Evolutionary conservation across 2,888 invertebrate genomes (phyloP).

Genomic region (Microchrysa polita): DNA sequence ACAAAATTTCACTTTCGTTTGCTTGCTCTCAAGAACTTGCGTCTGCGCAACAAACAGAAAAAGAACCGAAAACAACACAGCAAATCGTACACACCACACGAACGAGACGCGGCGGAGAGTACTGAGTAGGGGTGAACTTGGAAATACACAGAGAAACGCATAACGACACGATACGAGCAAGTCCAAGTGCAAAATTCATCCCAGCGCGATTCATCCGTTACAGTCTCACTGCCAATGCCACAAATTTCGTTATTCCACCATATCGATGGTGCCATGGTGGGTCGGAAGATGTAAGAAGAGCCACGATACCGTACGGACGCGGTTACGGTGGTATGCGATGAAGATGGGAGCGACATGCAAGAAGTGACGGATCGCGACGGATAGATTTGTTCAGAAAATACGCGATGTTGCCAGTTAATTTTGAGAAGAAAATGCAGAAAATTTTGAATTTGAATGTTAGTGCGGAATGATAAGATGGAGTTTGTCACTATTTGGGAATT

Average conservation of each 20-base stretch:
- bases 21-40: conserved; percentile 10
- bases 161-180: background rate
- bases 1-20: conserved; percentile 40
- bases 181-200: background rate
- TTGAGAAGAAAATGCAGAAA: no score
- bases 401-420: no score
- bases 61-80: no score
- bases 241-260: background rate
- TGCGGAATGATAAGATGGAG: no score
- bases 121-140: no score
- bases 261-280: background rate
- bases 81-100: no score
- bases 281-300: background rate
- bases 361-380: no score
- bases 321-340: background rate
- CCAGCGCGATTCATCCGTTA: background rate
- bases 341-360: no score
- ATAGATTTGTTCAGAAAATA: no score
- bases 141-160: background rate
- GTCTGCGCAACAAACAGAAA: background rate
- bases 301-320: background rate
- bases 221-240: conserved; percentile 47
- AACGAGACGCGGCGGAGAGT: no score
- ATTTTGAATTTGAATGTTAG: no score
- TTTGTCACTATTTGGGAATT: no score